Evolutionary conservation across 2,113 vertebrate genomes (phyloP).

Genomic region (Limnothrissa miodon): DNA sequence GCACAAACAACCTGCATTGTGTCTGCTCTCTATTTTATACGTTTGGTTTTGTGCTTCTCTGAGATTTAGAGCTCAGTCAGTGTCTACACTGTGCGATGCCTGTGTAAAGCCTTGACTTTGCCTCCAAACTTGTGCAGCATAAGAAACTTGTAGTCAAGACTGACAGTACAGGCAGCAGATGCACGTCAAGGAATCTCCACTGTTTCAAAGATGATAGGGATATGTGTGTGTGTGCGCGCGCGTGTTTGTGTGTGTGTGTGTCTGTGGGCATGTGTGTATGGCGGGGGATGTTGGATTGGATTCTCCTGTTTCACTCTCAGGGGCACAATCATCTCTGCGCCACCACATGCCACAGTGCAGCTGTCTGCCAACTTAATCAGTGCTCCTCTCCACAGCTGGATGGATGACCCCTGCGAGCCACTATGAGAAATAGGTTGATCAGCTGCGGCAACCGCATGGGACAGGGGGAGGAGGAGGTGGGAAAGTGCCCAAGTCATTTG

Average conservation of each 20-base stretch:
- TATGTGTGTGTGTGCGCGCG: background rate
- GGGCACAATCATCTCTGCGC: background rate
- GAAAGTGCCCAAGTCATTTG: background rate
- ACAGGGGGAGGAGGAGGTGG: background rate
- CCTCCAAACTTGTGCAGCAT: background rate
- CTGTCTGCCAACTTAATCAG: background rate
- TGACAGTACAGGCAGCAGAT: background rate
- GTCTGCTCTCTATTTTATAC: background rate
- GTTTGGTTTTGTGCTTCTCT: background rate
- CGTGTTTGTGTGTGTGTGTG: background rate
- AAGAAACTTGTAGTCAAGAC: background rate
- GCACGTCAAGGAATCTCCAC: background rate
- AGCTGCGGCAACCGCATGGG: background rate
- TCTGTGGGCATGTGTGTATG: background rate
- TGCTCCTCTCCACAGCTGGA: background rate
- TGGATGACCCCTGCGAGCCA: background rate
- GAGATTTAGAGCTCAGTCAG: background rate
- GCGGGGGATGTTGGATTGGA: background rate
- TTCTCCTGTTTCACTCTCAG: background rate
- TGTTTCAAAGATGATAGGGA: background rate
- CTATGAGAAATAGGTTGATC: background rate
- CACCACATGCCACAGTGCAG: background rate
- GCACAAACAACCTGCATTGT: background rate
- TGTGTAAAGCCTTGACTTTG: background rate
- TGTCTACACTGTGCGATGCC: background rate